Base-by-base conservation (phyloP, 2,797 vertebrate species). In the Myotis daubentonii region DNA sequence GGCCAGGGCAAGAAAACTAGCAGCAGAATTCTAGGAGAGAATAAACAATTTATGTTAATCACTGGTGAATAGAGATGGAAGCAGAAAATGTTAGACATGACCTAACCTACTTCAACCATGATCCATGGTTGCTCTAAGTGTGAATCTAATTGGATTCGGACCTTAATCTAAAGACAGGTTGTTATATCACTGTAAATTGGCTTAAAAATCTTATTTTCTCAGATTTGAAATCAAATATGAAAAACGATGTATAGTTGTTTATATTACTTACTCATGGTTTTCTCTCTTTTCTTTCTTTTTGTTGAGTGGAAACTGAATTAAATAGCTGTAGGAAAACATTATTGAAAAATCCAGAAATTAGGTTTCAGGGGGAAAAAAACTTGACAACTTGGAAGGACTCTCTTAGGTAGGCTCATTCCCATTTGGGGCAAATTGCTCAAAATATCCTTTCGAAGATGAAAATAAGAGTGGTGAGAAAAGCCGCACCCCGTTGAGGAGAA, bases 61-160 rank as follows among this genome's bases (percentile, higher is more conserved):
- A 86, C 28, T 71, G 71, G 22, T 89, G 70, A 89, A 78, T 38
- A 81, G 65, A 96, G 89, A 96, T 19, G 30, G 53, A 66, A 94
- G 2, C 15, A 78, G 22, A 44, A 6, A 82, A 17, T 47, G 15
- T 72, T 72, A 74, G 25, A 87, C 22, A 5, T 68, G 75, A 60
- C 17, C 44, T 76, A 76, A 49, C 13, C 49, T 49, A 55, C 70
- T 84, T 95, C 68, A 57, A 0, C 41, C 23, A 30, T 6, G 28
- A 20, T 51, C 72, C 17, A 13, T 25, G 36, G 19, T 15, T 80
- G 30, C 8, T 65, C n/a, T 82, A 80, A 83, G 53, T 87, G 28
- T 82, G 66, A 88, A 55, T 7, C 62, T 93, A 47, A 10, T 23
- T 5, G 41, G 60, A 86, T 12, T 79, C 6, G 2, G n/a, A 23